phyloP scores from a whole-genome alignment of 2,113 vertebrate genomes.

The Hyla sarda region DNA sequence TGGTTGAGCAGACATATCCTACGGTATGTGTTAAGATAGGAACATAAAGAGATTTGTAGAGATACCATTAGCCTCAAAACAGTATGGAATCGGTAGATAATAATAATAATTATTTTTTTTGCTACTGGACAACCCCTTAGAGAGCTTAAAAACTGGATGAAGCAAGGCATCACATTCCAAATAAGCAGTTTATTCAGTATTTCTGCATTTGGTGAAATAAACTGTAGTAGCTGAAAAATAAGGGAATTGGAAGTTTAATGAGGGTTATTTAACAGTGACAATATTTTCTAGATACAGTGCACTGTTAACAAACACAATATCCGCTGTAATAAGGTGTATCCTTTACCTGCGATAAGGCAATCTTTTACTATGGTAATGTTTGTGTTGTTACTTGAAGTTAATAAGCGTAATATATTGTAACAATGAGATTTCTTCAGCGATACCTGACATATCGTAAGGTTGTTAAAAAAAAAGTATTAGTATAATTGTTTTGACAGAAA shows the following conservation, averaged over 20 bases:
- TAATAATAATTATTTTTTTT: no score
- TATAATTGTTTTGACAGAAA: background rate
- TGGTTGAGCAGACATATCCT: no score
- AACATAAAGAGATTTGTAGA: no score
- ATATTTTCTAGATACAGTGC: background rate
- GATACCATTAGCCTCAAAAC: no score
- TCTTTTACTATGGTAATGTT: background rate
- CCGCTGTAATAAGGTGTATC: background rate
- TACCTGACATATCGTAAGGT: background rate
- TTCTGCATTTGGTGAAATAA: background rate
- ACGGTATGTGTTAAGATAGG: no score
- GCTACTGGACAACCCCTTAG: no score
- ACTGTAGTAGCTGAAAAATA: background rate
- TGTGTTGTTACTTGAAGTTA: constrained; percentile 7
- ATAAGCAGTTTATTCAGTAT: background rate
- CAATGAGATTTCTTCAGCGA: background rate
- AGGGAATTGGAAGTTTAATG: background rate
- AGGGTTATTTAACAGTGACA: background rate
- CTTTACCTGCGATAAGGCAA: background rate
- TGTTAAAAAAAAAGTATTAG: background rate
- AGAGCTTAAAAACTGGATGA: no score
- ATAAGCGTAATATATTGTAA: constrained; percentile 13
- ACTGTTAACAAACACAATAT: background rate
- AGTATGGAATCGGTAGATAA: no score
- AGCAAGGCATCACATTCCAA: background rate